A percentile compares a stretch with the other conserved stretches of the same genome.
These are phyloP conservation scores for Tachina grossa DNA, from an alignment of 2,888 invertebrate species.

Conservation along the genomic window DNA sequence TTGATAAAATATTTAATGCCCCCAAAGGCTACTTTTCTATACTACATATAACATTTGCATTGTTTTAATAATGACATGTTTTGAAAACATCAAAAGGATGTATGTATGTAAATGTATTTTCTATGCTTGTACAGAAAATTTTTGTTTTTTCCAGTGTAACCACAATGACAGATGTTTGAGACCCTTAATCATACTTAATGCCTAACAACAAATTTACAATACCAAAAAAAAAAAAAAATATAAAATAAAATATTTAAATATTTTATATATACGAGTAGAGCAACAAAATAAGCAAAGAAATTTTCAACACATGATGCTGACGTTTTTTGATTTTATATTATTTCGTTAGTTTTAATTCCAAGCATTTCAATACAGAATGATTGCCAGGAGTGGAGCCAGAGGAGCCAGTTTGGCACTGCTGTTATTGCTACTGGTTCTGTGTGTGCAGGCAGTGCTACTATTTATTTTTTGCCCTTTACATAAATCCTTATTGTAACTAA, in stretches of 20 bases:
- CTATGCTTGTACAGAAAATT: constrained; percentile 14
- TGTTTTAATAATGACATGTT: constrained; percentile 16
- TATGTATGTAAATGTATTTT: not conserved
- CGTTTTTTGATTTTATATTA: constrained; percentile 37
- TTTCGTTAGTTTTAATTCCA: constrained; percentile 15
- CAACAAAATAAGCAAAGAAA: constrained; percentile 15
- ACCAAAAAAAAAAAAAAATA: not conserved
- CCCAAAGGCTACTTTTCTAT: constrained; percentile 13
- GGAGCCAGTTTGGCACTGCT: constrained; percentile 2
- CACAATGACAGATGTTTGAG: constrained; percentile 61
- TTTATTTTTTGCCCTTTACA: not conserved
- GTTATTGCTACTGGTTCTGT: not conserved
- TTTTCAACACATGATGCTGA: constrained; percentile 36
- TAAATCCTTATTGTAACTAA: constrained; percentile 36
- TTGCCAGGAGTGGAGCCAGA: not conserved
- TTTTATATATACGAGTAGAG: constrained; percentile 4
- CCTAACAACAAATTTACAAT: constrained; percentile 31
- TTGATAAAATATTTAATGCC: constrained; percentile 4
- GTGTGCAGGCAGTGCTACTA: not conserved
- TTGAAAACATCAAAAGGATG: not conserved
- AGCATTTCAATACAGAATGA: constrained; percentile 11
- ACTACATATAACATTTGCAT: not conserved
- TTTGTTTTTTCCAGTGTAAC: constrained; percentile 10
- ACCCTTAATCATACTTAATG: constrained; percentile 54
- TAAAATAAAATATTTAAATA: too few relatives aligned